Evolutionary conservation across 2,888 invertebrate species (phyloP), one percentile per base, ranked within the genome.

Genomic region (Pseudoips prasinana): DNA sequence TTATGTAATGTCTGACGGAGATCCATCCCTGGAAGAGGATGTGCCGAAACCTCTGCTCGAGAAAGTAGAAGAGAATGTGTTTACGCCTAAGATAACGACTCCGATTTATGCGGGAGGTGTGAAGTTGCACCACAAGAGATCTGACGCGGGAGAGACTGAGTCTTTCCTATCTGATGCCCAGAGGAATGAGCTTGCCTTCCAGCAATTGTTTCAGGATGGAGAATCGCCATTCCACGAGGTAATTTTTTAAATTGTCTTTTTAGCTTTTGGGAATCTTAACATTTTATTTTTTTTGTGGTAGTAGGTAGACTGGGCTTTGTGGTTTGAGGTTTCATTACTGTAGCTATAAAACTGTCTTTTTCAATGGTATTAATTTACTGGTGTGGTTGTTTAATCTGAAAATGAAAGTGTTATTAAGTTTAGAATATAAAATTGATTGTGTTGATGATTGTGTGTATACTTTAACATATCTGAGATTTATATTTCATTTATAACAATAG

Each of bases 1-100:
- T 42, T 67, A 68, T 80, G 86, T 84, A 64, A 89, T 89, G 89
- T 89, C 89, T 62, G 89, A 89, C 82, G 89, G 88, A 25, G 84
- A 85, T 51, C 89, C 89, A 58, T 89, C 89, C 36, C 74, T 89
- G 26, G 89, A 89, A 66, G 89, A 89, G 64, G 86, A 85, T 51
- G 64, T 83, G 34, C 89, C 89, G 10, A 77, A 77, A 55, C 81
- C 86, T 39, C 64, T 88, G 44, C 58, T 87, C 11, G 75, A 73
- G 28, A 73, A 61, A 45, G 60, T 65, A 3, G 87, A 87, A 46
- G 86, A 83, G 40, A 84, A 87, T 85, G 85, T 87, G 39, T 88
- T 84, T 47, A 82, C 83, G 14, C 86, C 88, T 28, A 87, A 86
- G 65, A 77, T 87, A 75, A 57, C 79, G 5, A 83, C 87, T 22